Percentiles rank a stretch among this genome's conserved stretches.
Conservation (phyloP, 2,797 vertebrate species). For the Ptychobarbus kaznakovi region DNA sequence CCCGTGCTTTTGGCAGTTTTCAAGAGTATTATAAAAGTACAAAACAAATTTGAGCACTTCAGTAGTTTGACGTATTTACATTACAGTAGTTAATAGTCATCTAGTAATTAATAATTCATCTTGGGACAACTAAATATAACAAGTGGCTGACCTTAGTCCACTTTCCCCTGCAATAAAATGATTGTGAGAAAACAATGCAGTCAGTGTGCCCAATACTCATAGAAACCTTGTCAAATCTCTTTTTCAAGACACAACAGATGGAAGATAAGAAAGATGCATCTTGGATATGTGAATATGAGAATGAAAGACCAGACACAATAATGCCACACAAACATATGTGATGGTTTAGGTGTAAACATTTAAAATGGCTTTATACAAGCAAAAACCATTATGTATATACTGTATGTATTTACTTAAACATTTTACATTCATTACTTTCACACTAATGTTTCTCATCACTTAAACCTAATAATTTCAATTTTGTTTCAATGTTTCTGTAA, state of each 20-base stretch:
- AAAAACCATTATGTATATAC: not conserved
- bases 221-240: slow-evolving; percentile 12
- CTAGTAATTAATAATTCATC: not conserved
- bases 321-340: not conserved
- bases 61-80: not conserved
- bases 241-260: slow-evolving; percentile 46
- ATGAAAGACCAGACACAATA: not conserved
- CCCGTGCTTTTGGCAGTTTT: not conserved
- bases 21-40: not conserved
- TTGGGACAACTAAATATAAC: not conserved
- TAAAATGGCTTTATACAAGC: not conserved
- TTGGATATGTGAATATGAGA: slow-evolving; percentile 8
- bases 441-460: not conserved
- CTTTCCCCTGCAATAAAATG: too few species aligned
- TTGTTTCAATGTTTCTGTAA: not conserved
- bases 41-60: not conserved
- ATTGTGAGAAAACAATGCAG: slow-evolving; percentile 4
- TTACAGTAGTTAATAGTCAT: not conserved
- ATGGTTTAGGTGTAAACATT: not conserved
- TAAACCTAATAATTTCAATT: not conserved
- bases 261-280: slow-evolving; percentile 4
- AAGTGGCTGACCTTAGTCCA: not conserved
- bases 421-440: not conserved
- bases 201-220: not conserved
- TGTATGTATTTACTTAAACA: not conserved